Conservation (phyloP, 2,797 vertebrate species). For the Centroberyx gerrardi region DNA sequence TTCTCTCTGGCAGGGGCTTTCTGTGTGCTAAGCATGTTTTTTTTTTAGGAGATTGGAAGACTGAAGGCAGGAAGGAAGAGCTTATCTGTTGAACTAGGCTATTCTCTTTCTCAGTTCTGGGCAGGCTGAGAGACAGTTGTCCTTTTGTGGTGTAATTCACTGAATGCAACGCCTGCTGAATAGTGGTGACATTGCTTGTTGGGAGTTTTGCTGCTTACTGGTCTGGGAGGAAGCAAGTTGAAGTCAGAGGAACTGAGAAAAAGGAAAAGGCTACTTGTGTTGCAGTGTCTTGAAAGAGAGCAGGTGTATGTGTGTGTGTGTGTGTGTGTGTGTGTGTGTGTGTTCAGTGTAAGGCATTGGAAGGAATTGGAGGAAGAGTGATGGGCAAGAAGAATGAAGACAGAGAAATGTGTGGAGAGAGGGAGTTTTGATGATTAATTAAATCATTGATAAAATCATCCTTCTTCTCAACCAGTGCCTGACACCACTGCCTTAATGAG, state of each 20-base stretch:
- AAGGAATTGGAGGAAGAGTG: constrained; percentile 40
- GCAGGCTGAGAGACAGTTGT: constrained; percentile 72
- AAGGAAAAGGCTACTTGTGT: constrained; percentile 76
- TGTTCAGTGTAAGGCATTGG: constrained; percentile 39
- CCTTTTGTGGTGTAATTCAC: constrained; percentile 74
- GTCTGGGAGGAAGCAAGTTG: constrained; percentile 73
- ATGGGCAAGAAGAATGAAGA: constrained; percentile 44
- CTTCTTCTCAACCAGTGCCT: constrained; percentile 53
- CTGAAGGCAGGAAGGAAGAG: constrained; percentile 64
- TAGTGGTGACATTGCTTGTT: constrained; percentile 69
- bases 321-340: constrained; percentile 24
- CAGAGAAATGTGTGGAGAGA: constrained; percentile 38
- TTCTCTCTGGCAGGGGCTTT: constrained; percentile 56
- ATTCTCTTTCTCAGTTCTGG: constrained; percentile 65
- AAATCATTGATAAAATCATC: constrained; percentile 79
- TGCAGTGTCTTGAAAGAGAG: constrained; percentile 73
- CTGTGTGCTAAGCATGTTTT: constrained; percentile 58
- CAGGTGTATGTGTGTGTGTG: constrained; percentile 28
- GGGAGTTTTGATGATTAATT: constrained; percentile 80
- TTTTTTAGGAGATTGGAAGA: constrained; percentile 43
- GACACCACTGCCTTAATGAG: constrained; percentile 72
- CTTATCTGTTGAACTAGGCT: constrained; percentile 79
- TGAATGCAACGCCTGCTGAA: constrained; percentile 56
- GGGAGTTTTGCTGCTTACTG: constrained; percentile 69
- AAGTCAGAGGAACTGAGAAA: constrained; percentile 63